phyloP scores from a whole-genome alignment of 2,113 vertebrate species.

The Clarias macrocephalus region DNA sequence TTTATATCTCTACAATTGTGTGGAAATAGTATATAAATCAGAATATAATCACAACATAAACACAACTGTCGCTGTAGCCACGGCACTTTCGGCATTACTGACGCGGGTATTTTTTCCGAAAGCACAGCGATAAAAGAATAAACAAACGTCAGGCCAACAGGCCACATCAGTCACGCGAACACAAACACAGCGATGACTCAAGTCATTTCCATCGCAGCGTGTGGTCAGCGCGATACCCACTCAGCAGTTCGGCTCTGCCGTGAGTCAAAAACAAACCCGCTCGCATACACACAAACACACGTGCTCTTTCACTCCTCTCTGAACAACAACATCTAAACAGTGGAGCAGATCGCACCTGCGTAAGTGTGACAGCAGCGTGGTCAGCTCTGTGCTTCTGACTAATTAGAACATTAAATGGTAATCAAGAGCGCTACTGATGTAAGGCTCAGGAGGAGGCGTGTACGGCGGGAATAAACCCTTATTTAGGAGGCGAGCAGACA shows the following conservation, averaged over 20 bases:
- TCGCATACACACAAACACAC: no score
- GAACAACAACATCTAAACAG: not conserved
- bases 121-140: slow-evolving; percentile 11
- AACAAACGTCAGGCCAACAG: slow-evolving; percentile 4
- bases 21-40: not conserved
- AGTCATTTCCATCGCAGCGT: slow-evolving; percentile 7
- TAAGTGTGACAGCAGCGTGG: slow-evolving; percentile 3
- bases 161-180: not conserved
- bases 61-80: not conserved
- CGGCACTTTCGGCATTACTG: not conserved
- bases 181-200: slow-evolving; percentile 31
- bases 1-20: not conserved
- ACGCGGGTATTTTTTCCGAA: not conserved
- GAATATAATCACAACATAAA: slow-evolving; percentile 5
- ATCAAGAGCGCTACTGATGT: slow-evolving; percentile 41
- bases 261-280: slow-evolving; percentile 24
- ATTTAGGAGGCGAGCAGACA: not conserved
- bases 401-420: slow-evolving; percentile 34
- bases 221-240: slow-evolving; percentile 5
- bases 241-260: slow-evolving; percentile 14
- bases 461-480: not conserved
- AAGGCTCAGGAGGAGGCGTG: slow-evolving; percentile 41
- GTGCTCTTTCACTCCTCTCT: not conserved
- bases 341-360: slow-evolving; percentile 9
- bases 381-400: slow-evolving; percentile 16